These are phyloP conservation scores for Nothoprocta pentlandii DNA, from an alignment of 2,113 vertebrate species.

Conservation along the genomic window DNA sequence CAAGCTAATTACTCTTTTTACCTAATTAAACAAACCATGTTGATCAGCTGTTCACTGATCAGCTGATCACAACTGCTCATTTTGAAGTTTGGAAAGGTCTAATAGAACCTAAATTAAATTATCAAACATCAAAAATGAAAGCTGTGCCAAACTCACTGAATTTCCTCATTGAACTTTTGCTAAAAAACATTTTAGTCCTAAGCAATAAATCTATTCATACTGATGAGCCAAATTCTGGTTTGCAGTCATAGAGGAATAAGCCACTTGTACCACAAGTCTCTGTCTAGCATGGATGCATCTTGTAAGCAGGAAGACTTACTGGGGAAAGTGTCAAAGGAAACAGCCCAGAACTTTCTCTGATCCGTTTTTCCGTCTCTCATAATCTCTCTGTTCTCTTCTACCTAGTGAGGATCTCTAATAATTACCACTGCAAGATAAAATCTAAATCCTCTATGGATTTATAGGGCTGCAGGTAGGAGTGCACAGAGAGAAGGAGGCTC, in stretches of 20 bases:
- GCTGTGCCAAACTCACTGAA: constrained; percentile 52
- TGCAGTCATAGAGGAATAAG: neutral
- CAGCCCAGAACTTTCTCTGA: neutral
- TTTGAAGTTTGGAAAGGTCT: constrained; percentile 73
- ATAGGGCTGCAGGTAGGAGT: neutral
- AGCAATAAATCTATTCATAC: neutral
- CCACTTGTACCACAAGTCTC: neutral
- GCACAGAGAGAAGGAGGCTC: neutral
- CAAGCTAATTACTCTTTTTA: constrained; percentile 91
- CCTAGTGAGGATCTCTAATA: neutral
- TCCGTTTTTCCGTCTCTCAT: neutral
- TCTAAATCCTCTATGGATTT: neutral
- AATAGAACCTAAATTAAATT: constrained; percentile 69
- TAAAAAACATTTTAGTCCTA: neutral
- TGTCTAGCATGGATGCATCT: neutral
- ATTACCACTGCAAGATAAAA: neutral
- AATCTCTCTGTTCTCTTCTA: neutral
- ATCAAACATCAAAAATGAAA: constrained; percentile 74
- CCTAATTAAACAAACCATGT: constrained; percentile 78
- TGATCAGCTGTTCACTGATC: constrained; percentile 74
- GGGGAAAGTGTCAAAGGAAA: neutral
- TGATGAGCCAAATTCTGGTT: neutral
- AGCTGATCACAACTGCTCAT: constrained; percentile 71
- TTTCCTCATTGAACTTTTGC: constrained; percentile 60
- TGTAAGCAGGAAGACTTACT: neutral